A percentile compares a stretch with the other conserved stretches of the same genome.
Evolutionary conservation across 2,888 invertebrate species (phyloP).

Genomic region (Orchesellides sinensis): DNA sequence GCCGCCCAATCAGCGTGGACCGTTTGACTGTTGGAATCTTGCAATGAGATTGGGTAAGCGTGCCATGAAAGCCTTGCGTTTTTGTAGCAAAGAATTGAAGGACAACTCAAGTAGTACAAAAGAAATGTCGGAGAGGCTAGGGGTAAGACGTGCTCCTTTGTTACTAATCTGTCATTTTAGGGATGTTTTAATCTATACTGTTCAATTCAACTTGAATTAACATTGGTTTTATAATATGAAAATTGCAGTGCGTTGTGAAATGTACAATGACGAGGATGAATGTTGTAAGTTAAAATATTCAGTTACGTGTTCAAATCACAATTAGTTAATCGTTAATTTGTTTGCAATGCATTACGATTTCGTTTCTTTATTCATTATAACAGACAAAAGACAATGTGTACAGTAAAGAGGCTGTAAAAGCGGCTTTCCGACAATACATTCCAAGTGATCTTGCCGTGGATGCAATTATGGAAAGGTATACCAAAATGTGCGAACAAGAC

Average conservation of each 20-base stretch:
- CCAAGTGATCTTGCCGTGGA: too few relatives aligned
- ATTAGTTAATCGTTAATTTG: too few relatives aligned
- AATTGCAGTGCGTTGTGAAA: slow-evolving; percentile 61
- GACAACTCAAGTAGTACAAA: slow-evolving; percentile 23
- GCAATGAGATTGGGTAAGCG: slow-evolving; percentile 67
- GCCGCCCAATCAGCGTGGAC: slow-evolving; percentile 17
- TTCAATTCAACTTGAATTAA: too few relatives aligned
- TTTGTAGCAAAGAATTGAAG: slow-evolving; percentile 63
- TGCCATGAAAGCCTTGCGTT: slow-evolving; percentile 62
- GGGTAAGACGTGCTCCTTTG: slow-evolving; percentile 37
- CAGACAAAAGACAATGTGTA: neutral
- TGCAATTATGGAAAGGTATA: neutral
- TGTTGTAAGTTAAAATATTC: slow-evolving; percentile 49
- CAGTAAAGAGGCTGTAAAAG: too few relatives aligned
- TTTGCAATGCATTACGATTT: too few relatives aligned
- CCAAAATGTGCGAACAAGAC: neutral
- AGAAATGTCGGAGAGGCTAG: slow-evolving; percentile 53
- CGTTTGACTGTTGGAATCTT: slow-evolving; percentile 65
- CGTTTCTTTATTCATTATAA: neutral
- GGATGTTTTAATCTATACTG: too few relatives aligned
- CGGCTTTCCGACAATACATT: too few relatives aligned
- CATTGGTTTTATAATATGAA: neutral
- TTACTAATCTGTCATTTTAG: too few relatives aligned
- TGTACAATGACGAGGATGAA: slow-evolving; percentile 44
- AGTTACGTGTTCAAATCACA: neutral